Evolutionary conservation across 2,797 vertebrate species (phyloP), one percentile per base, ranked within the genome.

Genomic region (Mormyrops attenuatus): DNA sequence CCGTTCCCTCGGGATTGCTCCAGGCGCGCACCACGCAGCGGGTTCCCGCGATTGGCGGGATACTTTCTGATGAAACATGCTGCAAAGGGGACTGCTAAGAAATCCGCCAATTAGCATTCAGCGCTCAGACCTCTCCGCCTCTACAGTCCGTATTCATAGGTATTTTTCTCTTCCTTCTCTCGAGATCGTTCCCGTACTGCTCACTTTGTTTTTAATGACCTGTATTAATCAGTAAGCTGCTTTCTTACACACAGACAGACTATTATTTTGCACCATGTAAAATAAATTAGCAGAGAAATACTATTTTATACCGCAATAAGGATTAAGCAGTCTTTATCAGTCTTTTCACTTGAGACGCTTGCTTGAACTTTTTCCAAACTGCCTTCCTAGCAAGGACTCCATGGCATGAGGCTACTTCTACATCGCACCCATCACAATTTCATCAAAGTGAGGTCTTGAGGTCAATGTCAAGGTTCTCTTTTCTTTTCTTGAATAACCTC

Each of bases 51-150:
- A 50, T 47, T 60, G 55, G 41, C 20, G 15, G 87, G 87, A 69
- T 66, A 22, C 44, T 88, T 49, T 88, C 87, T 88, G 87, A 88
- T 88, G 87, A 66, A 88, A 88, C 60, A 69, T 20, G 20, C 7
- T 88, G 87, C 57, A 88, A 88, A 66, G 20, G 87, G 20, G 38
- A 15, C 53, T 53, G 57, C 44, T 63, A 88, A 69, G 57, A 41
- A 85, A 47, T 20, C 41, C 4, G 8, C 26, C 34, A 34, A 88
- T 88, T 69, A 88, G 60, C 44, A 87, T 87, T 52, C 86, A 44
- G 52, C 15, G 22, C 84, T 85, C 84, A 82, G 41, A 47, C 86
- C 86, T 34, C 34, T 57, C 85, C 5, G 2, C 55, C 87, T 66
- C 38, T 22, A 22, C 20, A 20, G 11, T 47, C 41, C 44, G 8